phyloP scores from a whole-genome alignment of 1,140 invertebrate species.

The Megathymus violae region DNA sequence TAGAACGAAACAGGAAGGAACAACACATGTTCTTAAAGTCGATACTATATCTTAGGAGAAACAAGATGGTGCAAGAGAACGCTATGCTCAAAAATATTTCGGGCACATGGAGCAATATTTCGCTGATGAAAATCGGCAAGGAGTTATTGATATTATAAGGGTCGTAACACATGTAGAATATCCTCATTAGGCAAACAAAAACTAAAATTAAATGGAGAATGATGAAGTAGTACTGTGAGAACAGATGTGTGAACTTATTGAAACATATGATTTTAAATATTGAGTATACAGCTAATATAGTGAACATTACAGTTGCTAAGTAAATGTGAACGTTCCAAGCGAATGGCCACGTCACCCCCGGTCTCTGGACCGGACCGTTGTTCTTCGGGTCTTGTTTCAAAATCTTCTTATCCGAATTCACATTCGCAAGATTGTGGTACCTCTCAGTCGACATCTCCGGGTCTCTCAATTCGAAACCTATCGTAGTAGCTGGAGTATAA shows the following conservation, averaged over 20 bases:
- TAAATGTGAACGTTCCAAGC: constrained; percentile 96
- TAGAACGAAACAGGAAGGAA: constrained; percentile 88
- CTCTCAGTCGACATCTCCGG: constrained; percentile 81
- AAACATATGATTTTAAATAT: constrained; percentile 92
- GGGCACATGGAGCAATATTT: constrained; percentile 92
- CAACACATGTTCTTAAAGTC: constrained; percentile 87
- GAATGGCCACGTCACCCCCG: constrained; percentile 88
- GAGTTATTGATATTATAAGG: constrained; percentile 93
- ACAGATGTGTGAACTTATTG: constrained; percentile 91
- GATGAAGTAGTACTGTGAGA: constrained; percentile 93
- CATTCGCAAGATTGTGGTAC: constrained; percentile 80
- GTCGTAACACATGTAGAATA: constrained; percentile 94
- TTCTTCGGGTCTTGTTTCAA: constrained; percentile 71
- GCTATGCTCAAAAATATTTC: constrained; percentile 93
- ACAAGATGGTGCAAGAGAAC: constrained; percentile 93
- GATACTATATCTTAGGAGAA: constrained; percentile 89
- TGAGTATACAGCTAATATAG: constrained; percentile 91
- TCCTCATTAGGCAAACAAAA: constrained; percentile 90
- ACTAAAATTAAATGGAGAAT: constrained; percentile 92
- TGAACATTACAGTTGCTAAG: constrained; percentile 91
- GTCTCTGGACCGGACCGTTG: constrained; percentile 62
- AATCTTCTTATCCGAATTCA: constrained; percentile 79
- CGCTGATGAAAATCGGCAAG: constrained; percentile 90
- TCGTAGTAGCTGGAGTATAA: constrained; percentile 71
- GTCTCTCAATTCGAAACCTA: constrained; percentile 76